Base-by-base conservation (phyloP, 2,888 invertebrate genomes). In the Euphydryas editha region DNA sequence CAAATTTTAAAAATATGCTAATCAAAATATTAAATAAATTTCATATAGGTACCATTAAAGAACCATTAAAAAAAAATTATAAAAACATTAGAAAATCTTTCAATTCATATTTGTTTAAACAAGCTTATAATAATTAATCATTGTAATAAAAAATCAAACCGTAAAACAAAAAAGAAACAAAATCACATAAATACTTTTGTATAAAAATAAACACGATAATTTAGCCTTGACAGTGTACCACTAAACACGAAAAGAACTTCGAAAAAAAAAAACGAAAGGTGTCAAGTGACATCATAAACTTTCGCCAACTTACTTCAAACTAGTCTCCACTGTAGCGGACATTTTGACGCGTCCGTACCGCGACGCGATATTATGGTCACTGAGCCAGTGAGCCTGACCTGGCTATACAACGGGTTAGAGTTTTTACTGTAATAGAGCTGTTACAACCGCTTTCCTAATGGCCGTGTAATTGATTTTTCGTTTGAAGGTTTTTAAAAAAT, bases 231-330 rank as follows among this genome's bases (percentile, higher is more conserved):
- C 44, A 56, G 36, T 30, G 54, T 36, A 36, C 30, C 15, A 49
- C 24, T 30, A 47, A 57, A 57, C 49, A 63, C 58, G 42, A 51
- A 24, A 63, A 57, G 17, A 54, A 30, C 54, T 5, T 39, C 5
- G 8, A 39, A 64, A 37, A 62, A 39, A 47, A 51, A 65, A 2
- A 24, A 3, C 30, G 36, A 58, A 54, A 61, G n/a, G 57, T 42
- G 24, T 24, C 49, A 57, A 57, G 49, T 57, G 39, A 11, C 30
- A 56, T 42, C 42, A 47, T 47, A 59, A 83, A 85, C 84, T 87
- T 69, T 69, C 69, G 87, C 87, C 85, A 78, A 88, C 90, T 89
- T 87, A 89, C 89, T 87, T 88, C 72, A 85, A 81, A 83, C 84
- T 88, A 61, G 86, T 84, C 80, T 88, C 58, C 21, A 90, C 82